Evolutionary conservation across 2,113 vertebrate genomes (phyloP), one percentile per base, ranked within the genome.

Genomic region (Cryptoleucopteryx plumbea): DNA sequence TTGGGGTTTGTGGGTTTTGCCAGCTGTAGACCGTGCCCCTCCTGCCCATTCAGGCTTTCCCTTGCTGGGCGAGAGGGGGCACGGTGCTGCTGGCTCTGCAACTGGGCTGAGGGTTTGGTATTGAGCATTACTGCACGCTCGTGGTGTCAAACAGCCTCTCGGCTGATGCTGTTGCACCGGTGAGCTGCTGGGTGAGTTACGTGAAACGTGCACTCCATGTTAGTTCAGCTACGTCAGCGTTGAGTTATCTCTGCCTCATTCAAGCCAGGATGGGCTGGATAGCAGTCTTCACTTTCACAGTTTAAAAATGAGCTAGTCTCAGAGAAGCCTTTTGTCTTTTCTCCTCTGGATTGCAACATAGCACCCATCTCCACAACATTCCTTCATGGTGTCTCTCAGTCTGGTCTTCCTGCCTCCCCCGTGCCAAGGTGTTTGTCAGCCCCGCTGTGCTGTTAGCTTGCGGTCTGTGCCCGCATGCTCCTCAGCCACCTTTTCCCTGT

Each of bases 131-230:
- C 19, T 5, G 22, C 11, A 3, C 8, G 0, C 31, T 31, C 4
- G 2, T 26, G 63, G 43, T 9, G 20, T 52, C 53, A 22, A 7
- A 58, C 7, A 45, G 61, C 32, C 10, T 12, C 75, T 31, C 7
- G 3, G 56, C 27, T 22, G 42, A 12, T 15, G 42, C 75, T 16
- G 29, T 27, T 34, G 71, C 61, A 9, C 16, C 2, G 5, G 8
- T 29, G n/a, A 58, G 36, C 40, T 36, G 50, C 36, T 7, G 3
- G 66, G 36, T 15, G 34, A 31, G 47, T 61, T 27, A 5, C 1
- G 6, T 18, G 0, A 0, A 4, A 15, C 4, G 0, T 11, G 18
- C 9, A 0, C 23, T 65, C 50, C 19, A 0, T 9, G 5, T 38
- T 67, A 18, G 58, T 13, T 27, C 50, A 11, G 43, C n/a, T 40